Evolutionary conservation across 2,797 vertebrate genomes (phyloP), one percentile per base, ranked within the genome.

Genomic region (Oreochromis grahami): DNA sequence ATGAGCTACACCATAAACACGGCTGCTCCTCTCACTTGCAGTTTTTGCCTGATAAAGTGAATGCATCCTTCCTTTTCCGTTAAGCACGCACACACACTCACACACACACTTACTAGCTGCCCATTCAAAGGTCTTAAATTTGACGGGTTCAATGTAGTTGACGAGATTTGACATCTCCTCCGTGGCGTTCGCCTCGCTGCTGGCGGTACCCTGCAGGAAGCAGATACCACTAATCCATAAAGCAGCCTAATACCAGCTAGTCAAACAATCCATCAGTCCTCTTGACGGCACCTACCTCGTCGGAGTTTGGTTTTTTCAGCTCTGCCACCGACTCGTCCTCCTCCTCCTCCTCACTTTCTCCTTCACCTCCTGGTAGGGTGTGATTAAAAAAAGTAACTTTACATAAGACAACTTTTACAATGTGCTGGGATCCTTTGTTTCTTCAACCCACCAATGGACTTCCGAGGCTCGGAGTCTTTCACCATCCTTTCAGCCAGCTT

Each of bases 91-190:
- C 56, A 74, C 36, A 8, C 81, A 68, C 56, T 96, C 98, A 36
- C 41, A 52, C 51, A 77, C 81, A 68, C 56, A 97, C 98, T 97
- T 91, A 98, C 98, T 97, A 78, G 87, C 83, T 72, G 98, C 97
- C 32, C 94, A 93, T 36, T 97, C 96, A 3, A 98, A 98, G 87
- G 92, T 96, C 91, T 98, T 98, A 93, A 98, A 98, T 90, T 98
- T 98, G 91, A 98, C 97, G 0, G 98, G 98, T 85, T 98, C 97
- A 0, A 98, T 95, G 89, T 98, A 98, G 94, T 98, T 98, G 89
- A 98, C 98, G 1, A 98, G 94, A 0, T 95, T 98, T 0, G 98
- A 98, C 98, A 98, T 98, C 93, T 98, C 98, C 93, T 98, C 97
- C 0, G 98, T 98, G 86, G 98, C 98, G 0, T 96, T 97, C 26